Base-by-base conservation (phyloP, 1,140 invertebrate genomes). In the Aradophagus sp. region DNA sequence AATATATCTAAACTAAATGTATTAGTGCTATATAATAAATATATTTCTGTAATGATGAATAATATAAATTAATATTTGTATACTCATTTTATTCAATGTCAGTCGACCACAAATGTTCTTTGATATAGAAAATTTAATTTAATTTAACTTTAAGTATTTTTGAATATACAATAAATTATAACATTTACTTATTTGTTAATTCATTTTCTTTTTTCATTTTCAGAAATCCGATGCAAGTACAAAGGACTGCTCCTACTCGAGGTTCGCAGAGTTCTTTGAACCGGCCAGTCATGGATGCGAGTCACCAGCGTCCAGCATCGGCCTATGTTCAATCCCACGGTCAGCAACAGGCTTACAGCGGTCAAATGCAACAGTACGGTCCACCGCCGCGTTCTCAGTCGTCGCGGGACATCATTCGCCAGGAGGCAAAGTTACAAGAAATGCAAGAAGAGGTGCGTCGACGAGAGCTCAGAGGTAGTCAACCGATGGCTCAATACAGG, bases 401-500 rank as follows among this genome's bases (percentile, higher is more conserved):
- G 5, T 86, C 87, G 0, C 75, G 89, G 7, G 89, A 90, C 76
- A 86, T 90, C 36, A 80, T 91, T 6, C 83, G 91, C 2, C 91
- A 92, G 52, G 91, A 92, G 59, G 93, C 93, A 0, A 94, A 94
- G 79, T 86, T 95, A 48, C 89, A 91, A 15, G 93, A 94, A 78
- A 94, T 94, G 91, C 89, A 91, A 7, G 93, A 95, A 77, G 93
- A 94, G 82, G 89, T 94, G 1, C 82, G 91, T n/a, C 82, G 93
- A 59, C 81, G 92, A 11, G 91, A 93, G 75, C 87, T 92, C 26
- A 84, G 90, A 14, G 86, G 84, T 2, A 83, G 83, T 2, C 71
- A 75, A 14, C 75, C 77, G 4, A 65, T 78, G 59, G 71, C 77
- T 16, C 83, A 86, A 12, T 83, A 84, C 14, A 77, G 84, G 38